Percentiles rank a stretch among this genome's conserved stretches.
Conservation (phyloP, 1,140 invertebrate genomes). For the Caerostris extrusa region DNA sequence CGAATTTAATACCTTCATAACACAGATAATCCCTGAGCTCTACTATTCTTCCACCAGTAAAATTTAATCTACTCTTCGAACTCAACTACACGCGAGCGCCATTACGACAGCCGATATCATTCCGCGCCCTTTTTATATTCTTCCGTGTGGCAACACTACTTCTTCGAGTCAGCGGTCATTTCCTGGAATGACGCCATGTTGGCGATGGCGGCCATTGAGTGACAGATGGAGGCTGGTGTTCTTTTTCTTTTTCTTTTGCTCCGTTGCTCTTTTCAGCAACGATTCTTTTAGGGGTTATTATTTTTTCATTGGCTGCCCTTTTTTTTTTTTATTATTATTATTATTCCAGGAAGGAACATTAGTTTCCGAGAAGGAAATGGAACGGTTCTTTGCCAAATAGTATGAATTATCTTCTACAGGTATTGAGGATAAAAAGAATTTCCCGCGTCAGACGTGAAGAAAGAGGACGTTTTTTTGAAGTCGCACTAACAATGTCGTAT, state of each 20-base stretch:
- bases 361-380: slow-evolving; percentile 69
- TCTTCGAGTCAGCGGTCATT: slow-evolving; percentile 68
- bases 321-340: slow-evolving; percentile 18
- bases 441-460: slow-evolving; percentile 4
- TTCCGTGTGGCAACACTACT: slow-evolving; percentile 71
- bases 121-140: slow-evolving; percentile 64
- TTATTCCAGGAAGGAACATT: slow-evolving; percentile 70
- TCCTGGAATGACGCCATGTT: slow-evolving; percentile 71
- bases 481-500: too few relatives aligned
- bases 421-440: slow-evolving; percentile 54
- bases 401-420: slow-evolving; percentile 67
- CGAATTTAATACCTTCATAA: too few relatives aligned
- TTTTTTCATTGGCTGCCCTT: background rate
- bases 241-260: background rate
- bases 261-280: background rate
- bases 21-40: too few relatives aligned
- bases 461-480: too few relatives aligned
- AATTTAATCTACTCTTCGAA: too few relatives aligned
- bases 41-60: too few relatives aligned
- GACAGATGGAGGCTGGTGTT: slow-evolving; percentile 42
- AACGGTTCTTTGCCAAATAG: slow-evolving; percentile 73
- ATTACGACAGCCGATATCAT: slow-evolving; percentile 41
- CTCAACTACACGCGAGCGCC: background rate
- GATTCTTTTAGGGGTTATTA: background rate
- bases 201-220: slow-evolving; percentile 65